Evolutionary conservation across 2,888 invertebrate species (phyloP), one percentile per base, ranked within the genome.

Genomic region (Muschampia plurimacula): DNA sequence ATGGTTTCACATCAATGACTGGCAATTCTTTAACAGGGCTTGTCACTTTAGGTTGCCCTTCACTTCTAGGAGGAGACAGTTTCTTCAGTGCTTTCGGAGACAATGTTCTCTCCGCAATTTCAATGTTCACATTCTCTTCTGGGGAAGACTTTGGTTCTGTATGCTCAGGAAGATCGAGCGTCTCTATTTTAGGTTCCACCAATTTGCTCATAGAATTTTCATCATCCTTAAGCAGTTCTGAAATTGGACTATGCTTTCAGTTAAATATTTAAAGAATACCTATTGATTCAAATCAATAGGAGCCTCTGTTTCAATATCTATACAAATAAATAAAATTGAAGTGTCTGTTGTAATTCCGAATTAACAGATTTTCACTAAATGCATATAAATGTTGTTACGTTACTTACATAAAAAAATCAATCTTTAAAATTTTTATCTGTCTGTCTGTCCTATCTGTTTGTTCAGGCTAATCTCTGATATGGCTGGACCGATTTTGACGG

Each of bases 21-120:
- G 86, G 82, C 36, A 79, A 77, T 73, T 84, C 85, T 78, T 82
- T 86, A 0, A 75, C 39, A 10, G 72, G 72, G 63, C 72, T 0
- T 79, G 79, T 74, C 82, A 84, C 69, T 81, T 78, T 46, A 68
- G 74, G 72, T 78, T 77, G 63, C 76, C 36, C 74, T 67, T 78
- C 65, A 32, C 13, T 77, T 57, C 62, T 41, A 28, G 52, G n/a
- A 0, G 72, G 72, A 10, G 67, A 72, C n/a, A 32, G 39, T 36
- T 63, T 62, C 4, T 62, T 67, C 28, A 22, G 12, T 28, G 52
- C 66, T n/a, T 52, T 15, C 5, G 72, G 72, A 44, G 72, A 72
- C 8, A 63, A 57, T 28, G n/a, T 62, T 8, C 60, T 67, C 15
- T 72, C 67, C 3, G 41, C 12, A 2, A 63, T 46, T 55, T 62